These are phyloP conservation scores for Poicephalus meyeri DNA, from an alignment of 2,113 vertebrate genomes.

Conservation along the genomic window DNA sequence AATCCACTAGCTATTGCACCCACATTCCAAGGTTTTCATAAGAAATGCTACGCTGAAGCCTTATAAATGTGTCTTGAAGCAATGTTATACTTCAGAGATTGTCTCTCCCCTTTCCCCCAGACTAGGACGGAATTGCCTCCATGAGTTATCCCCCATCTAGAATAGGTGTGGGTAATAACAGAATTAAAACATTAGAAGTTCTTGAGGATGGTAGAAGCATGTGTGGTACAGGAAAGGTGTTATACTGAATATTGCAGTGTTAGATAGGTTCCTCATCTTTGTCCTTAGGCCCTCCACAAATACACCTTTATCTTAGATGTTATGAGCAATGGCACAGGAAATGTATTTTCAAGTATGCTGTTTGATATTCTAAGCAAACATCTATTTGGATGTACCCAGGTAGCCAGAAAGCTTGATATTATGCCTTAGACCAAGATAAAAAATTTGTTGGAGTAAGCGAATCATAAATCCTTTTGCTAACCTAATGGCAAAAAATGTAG, in stretches of 20 bases:
- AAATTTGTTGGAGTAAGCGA: not conserved
- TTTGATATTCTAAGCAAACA: not conserved
- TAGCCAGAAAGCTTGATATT: not conserved
- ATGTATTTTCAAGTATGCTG: not conserved
- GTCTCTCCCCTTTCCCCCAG: not conserved
- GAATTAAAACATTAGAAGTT: not conserved
- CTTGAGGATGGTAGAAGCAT: not conserved
- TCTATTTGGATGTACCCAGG: not conserved
- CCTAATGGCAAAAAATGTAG: not conserved
- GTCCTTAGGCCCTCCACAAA: not conserved
- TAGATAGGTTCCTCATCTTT: not conserved
- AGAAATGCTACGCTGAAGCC: not conserved
- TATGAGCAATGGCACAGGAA: not conserved
- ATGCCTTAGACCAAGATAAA: not conserved
- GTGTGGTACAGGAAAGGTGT: not conserved
- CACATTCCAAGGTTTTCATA: constrained; percentile 5
- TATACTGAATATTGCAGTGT: not conserved
- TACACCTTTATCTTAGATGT: not conserved
- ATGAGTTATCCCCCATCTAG: rapidly evolving
- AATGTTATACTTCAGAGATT: not conserved
- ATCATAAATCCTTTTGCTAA: not conserved
- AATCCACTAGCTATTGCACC: not conserved
- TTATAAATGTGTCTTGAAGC: not conserved
- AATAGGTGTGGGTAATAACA: not conserved
- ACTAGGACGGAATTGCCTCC: not conserved